Conservation (phyloP, 2,888 invertebrate genomes). For the Macrosiphum euphorbiae region DNA sequence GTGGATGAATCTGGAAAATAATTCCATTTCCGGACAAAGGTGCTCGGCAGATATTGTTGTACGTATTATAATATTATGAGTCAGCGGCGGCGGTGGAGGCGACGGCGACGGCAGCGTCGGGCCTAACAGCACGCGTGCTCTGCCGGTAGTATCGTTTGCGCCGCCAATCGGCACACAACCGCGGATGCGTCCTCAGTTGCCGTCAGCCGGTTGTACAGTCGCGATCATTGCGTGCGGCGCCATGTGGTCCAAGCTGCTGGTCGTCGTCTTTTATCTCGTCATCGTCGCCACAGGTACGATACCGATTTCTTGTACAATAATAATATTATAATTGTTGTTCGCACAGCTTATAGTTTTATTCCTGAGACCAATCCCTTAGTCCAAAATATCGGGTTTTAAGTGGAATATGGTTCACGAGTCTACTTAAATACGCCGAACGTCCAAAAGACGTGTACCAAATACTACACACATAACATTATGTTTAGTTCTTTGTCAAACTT, state of each 20-base stretch:
- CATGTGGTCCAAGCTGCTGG: constrained; percentile 19
- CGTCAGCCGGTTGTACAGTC: background rate
- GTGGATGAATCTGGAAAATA: constrained; percentile 1
- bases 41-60: background rate
- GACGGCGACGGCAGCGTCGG: background rate
- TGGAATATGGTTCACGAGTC: constrained; percentile 55
- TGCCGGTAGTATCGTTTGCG: constrained; percentile 56
- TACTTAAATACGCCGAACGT: constrained; percentile 30
- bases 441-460: background rate
- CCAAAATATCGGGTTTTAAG: constrained; percentile 38
- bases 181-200: constrained; percentile 16
- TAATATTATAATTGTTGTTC: background rate
- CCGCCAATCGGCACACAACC: constrained; percentile 30
- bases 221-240: background rate
- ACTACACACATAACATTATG: background rate
- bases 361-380: background rate
- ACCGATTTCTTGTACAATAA: background rate
- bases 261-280: constrained; percentile 21
- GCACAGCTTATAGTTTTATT: background rate
- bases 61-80: background rate
- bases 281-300: constrained; percentile 31
- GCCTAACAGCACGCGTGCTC: constrained; percentile 46
- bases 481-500: background rate
- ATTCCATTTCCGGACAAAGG: constrained; percentile 31
- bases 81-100: background rate